phyloP scores from a whole-genome alignment of 2,113 vertebrate genomes.

The Ptyas mucosa region DNA sequence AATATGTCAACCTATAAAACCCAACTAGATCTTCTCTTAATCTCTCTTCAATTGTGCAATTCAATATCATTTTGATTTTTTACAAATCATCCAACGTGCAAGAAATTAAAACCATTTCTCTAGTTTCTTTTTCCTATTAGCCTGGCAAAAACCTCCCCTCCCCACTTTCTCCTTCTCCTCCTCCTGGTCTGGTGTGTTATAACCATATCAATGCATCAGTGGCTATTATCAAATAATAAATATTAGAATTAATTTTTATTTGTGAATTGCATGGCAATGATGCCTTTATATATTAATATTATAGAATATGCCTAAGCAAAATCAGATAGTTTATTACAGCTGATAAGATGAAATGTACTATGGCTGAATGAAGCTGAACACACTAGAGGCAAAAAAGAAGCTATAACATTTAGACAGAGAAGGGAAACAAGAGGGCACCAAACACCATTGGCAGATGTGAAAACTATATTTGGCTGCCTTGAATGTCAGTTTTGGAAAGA shows the following conservation, averaged over 20 bases:
- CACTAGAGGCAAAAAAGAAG: not conserved
- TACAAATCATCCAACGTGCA: not conserved
- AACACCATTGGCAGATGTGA: not conserved
- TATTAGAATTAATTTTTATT: not conserved
- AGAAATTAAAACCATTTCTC: not conserved
- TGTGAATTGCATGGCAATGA: not conserved
- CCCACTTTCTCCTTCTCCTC: not conserved
- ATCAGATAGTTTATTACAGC: not conserved
- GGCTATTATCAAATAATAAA: not conserved
- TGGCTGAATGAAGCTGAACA: not conserved
- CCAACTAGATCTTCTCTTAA: not conserved
- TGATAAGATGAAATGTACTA: not conserved
- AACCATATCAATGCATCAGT: not conserved
- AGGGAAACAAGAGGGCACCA: no score
- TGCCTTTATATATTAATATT: not conserved
- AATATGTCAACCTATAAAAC: not conserved
- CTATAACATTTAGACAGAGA: not conserved
- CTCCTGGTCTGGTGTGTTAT: not conserved
- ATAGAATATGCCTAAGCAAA: not conserved
- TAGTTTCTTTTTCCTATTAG: not conserved
- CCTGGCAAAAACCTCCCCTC: not conserved
- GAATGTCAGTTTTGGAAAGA: not conserved
- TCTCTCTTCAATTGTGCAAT: not conserved
- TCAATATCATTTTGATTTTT: not conserved
- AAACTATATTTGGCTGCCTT: not conserved